Evolutionary conservation across 2,888 invertebrate species (phyloP), one percentile per base, ranked within the genome.

Genomic region (Capitulum mitella): DNA sequence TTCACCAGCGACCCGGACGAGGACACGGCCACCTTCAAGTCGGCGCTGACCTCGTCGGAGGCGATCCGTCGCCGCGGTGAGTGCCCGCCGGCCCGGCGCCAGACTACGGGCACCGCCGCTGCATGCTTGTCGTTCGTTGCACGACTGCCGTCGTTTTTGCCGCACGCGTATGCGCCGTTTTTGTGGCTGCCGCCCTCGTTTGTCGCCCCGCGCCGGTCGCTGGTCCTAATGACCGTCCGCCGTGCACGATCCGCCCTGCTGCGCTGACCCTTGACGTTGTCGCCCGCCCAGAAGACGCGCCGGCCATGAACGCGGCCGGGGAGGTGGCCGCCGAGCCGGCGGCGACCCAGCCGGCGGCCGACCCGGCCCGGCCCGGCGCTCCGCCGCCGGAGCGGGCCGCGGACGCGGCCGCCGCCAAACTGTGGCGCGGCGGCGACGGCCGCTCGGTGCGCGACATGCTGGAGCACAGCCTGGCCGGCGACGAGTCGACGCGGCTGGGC

Each of bases 1-100:
- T 26, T 70, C 22, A 19, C 64, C 34, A 34, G 64, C 32, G 64
- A 64, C 64, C 22, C 5, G 5, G 70, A 70, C 37, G 70, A 70
- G 6, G 70, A 70, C 70, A 70, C 70, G 26, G 29, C 40, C 70
- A 70, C 70, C 37, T 70, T 70, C 40, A 70, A 70, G 22, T 70
- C 70, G 37, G 70, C 70, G 37, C 70, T 70, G 22, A 40, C 70
- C 6, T 70, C 70, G 1, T 70, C 70, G 8, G 70, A 70, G 26
- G 70, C 70, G 6, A 37, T 70, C 70, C 37, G 70, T 1, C 37
- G 10, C 2, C 22, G 40, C 10, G 70, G 70, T 70, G 22, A 70
- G 37, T 40, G 12, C 16, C 19, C n/a, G n/a, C n/a, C n/a, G n/a
- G n/a, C n/a, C n/a, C n/a, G n/a, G n/a, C n/a, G n/a, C n/a, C n/a